Evolutionary conservation across 2,797 vertebrate species (phyloP).

Genomic region (Basileuterus tristriatus): DNA sequence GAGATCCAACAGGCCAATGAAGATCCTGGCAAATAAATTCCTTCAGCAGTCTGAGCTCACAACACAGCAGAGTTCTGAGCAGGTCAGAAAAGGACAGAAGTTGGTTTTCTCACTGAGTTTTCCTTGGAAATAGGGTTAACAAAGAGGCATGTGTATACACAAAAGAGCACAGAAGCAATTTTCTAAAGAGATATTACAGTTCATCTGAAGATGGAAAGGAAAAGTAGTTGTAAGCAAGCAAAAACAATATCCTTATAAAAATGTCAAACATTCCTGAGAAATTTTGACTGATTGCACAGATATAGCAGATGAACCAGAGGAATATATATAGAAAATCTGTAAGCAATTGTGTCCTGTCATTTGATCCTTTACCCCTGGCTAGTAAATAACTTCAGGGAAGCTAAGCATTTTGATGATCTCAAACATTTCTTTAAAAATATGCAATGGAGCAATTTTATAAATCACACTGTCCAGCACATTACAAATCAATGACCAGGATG

Average conservation of each 20-base stretch:
- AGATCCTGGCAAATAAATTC: not conserved
- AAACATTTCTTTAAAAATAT: not conserved
- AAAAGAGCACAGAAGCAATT: not conserved
- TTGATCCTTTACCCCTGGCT: not conserved
- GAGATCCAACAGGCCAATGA: not conserved
- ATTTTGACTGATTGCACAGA: not conserved
- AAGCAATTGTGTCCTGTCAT: not conserved
- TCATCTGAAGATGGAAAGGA: not conserved
- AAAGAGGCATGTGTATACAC: not conserved
- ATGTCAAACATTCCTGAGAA: not conserved
- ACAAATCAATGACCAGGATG: not conserved
- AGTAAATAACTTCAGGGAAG: not conserved
- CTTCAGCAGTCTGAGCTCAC: not conserved
- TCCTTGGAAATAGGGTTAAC: not conserved
- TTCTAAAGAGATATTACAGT: not conserved
- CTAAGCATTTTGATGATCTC: not conserved
- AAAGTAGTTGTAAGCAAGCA: not conserved
- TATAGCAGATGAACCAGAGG: not conserved
- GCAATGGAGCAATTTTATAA: not conserved
- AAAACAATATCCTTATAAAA: not conserved
- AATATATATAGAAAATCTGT: not conserved
- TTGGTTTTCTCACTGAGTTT: not conserved
- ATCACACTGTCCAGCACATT: not conserved
- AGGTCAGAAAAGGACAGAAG: not conserved
- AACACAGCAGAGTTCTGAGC: not conserved